Conservation (phyloP, 2,113 vertebrate genomes). For the Ancistrus triradiatus region DNA sequence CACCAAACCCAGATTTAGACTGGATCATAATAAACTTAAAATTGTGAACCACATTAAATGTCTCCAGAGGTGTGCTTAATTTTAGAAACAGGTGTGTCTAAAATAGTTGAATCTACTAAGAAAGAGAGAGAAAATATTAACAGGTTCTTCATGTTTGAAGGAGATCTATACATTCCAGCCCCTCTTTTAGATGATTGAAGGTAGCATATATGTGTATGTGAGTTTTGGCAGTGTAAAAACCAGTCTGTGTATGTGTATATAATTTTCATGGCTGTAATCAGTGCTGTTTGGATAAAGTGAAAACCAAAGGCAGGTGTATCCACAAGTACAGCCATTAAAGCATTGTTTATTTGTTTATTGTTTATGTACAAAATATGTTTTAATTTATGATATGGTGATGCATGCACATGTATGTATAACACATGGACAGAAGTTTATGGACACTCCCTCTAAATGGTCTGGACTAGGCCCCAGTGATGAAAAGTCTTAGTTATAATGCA, state of each 20-base stretch:
- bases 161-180: too few species aligned
- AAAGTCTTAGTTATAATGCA: too few species aligned
- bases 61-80: too few species aligned
- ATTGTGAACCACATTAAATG: too few species aligned
- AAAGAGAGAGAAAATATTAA: too few species aligned
- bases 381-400: not conserved
- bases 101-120: too few species aligned
- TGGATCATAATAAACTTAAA: too few species aligned
- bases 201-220: constrained; percentile 6
- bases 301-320: not conserved
- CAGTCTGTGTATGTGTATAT: constrained; percentile 13
- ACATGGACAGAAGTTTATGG: too few species aligned
- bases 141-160: too few species aligned
- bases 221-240: not conserved
- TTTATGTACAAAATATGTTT: not conserved
- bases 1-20: too few species aligned
- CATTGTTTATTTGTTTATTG: not conserved
- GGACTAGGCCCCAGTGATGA: too few species aligned
- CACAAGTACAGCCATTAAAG: not conserved
- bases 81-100: not conserved
- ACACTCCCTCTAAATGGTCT: not conserved
- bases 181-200: too few species aligned
- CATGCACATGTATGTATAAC: not conserved
- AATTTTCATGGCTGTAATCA: constrained; percentile 5
- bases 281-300: not conserved